Evolutionary conservation across 2,113 vertebrate species (phyloP).

Genomic region (Dolichotis patagonum): DNA sequence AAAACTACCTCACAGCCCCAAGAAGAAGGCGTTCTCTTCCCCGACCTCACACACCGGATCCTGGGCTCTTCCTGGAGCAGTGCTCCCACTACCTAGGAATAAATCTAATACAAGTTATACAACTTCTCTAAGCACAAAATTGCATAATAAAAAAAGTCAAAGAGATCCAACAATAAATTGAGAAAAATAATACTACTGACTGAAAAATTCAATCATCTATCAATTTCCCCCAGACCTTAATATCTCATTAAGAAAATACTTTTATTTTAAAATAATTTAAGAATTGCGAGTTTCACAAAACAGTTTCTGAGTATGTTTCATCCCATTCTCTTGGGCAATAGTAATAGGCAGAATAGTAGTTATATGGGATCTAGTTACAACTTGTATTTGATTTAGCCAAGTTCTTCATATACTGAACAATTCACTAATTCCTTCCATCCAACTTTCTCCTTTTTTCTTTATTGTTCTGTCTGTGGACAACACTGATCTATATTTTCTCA

Average conservation of each 20-base stretch:
- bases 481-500: not conserved
- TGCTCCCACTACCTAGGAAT: not conserved
- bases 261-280: slow-evolving; percentile 2
- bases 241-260: not conserved
- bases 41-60: not conserved
- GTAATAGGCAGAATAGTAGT: not conserved
- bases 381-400: not conserved
- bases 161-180: not conserved
- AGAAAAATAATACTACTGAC: not conserved
- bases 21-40: slow-evolving; percentile 11
- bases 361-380: not conserved
- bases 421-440: not conserved
- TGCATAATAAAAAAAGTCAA: not conserved
- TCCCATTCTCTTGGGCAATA: not conserved
- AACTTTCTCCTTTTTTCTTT: not conserved
- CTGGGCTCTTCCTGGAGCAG: not conserved
- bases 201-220: not conserved
- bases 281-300: not conserved
- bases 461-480: not conserved
- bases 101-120: not conserved
- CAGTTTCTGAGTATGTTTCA: not conserved
- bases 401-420: not conserved
- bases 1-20: not conserved
- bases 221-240: not conserved
- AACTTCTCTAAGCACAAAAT: not conserved